These are phyloP conservation scores for Bombus superbus DNA, from an alignment of 1,140 invertebrate genomes.

Conservation along the genomic window DNA sequence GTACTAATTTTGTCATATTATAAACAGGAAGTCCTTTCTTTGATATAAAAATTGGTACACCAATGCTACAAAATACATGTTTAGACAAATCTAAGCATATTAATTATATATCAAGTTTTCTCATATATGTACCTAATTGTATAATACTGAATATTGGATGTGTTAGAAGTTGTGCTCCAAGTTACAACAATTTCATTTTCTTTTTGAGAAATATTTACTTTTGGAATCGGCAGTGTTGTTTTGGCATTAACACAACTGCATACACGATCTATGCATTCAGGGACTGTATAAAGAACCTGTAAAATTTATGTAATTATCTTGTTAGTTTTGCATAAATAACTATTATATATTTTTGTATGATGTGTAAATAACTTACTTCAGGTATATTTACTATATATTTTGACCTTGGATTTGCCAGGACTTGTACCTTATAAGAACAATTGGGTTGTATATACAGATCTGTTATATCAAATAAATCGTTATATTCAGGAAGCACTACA, in stretches of 20 bases:
- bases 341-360: neutral
- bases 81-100: neutral
- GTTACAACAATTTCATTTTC: conserved; percentile 60
- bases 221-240: conserved; percentile 59
- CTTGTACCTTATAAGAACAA: conserved; percentile 74
- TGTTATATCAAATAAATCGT: conserved; percentile 61
- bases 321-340: neutral
- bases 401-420: conserved; percentile 75
- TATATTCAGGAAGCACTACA: conserved; percentile 71
- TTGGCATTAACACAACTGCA: conserved; percentile 63
- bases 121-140: conserved; percentile 68
- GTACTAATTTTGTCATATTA: conserved; percentile 72
- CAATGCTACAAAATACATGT: conserved; percentile 67
- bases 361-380: conserved; percentile 54
- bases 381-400: conserved; percentile 43
- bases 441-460: conserved; percentile 70
- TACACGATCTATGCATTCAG: conserved; percentile 69
- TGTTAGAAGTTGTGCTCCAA: conserved; percentile 65
- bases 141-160: conserved; percentile 62
- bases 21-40: conserved; percentile 72
- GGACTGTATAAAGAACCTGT: conserved; percentile 73
- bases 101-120: neutral
- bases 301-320: conserved; percentile 34
- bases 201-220: conserved; percentile 54
- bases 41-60: conserved; percentile 69